Evolutionary conservation across 2,888 invertebrate genomes (phyloP).

Genomic region (Erebia aethiops): DNA sequence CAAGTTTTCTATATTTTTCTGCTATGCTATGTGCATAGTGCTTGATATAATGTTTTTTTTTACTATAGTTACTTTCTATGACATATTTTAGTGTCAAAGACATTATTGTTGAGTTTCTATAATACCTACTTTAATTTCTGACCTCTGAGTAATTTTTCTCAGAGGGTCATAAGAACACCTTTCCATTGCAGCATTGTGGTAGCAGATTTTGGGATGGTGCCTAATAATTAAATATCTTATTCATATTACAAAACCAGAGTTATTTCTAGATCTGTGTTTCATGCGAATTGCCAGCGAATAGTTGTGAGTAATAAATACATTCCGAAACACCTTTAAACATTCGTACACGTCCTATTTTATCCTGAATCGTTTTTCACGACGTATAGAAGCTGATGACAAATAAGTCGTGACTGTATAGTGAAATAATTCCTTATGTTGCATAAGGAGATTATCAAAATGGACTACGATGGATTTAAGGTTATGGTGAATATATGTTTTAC

Average conservation of each 20-base stretch:
- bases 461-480: background rate
- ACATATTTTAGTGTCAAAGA: background rate
- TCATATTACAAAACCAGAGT: background rate
- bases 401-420: conserved; percentile 2
- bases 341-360: conserved; percentile 38
- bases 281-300: conserved; percentile 55
- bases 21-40: background rate
- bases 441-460: background rate
- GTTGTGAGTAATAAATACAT: conserved; percentile 48
- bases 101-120: too few relatives aligned
- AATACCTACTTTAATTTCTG: too few relatives aligned
- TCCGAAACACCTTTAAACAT: conserved; percentile 49
- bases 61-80: background rate
- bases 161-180: too few relatives aligned
- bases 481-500: too few relatives aligned
- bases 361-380: conserved; percentile 43
- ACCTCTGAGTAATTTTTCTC: too few relatives aligned
- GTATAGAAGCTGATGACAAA: background rate
- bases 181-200: too few relatives aligned
- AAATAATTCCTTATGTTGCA: conserved; percentile 7
- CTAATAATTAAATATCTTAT: background rate
- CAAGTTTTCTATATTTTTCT: background rate
- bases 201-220: too few relatives aligned
- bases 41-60: background rate
- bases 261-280: conserved; percentile 45